Conservation (phyloP, 1,140 invertebrate genomes). For the Bradysia coprophila region DNA sequence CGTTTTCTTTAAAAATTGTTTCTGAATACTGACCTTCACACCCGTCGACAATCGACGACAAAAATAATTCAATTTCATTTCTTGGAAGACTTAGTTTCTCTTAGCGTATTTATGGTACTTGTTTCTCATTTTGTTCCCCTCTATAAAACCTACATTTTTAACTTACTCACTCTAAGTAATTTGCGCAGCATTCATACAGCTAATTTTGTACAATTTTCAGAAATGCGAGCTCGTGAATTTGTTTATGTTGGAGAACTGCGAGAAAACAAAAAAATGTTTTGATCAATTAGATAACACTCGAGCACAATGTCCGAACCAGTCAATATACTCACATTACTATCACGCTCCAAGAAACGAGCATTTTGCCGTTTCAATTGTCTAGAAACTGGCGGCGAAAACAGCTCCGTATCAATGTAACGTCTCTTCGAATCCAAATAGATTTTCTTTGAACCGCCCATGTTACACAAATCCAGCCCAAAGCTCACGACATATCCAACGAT, state of each 20-base stretch:
- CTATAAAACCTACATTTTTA: no score
- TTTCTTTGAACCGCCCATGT: slow-evolving; percentile 15
- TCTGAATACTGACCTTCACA: no score
- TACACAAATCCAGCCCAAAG: slow-evolving; percentile 13
- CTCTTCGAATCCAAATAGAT: slow-evolving; percentile 11
- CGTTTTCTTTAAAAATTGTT: no score
- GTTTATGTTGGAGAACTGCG: neutral
- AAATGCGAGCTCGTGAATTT: neutral
- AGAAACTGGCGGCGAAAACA: slow-evolving; percentile 44
- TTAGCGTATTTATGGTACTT: no score
- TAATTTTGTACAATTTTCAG: no score
- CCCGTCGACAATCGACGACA: no score
- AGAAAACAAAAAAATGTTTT: no score
- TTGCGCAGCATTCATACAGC: no score
- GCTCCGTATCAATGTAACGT: slow-evolving; percentile 28
- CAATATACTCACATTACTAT: neutral
- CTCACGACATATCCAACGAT: slow-evolving; percentile 44
- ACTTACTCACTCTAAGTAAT: no score
- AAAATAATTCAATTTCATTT: no score
- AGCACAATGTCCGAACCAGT: neutral
- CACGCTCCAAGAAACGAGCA: neutral
- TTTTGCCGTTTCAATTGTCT: slow-evolving; percentile 6
- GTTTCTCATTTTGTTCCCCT: no score
- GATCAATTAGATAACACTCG: neutral
- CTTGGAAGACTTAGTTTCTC: no score